Conservation (phyloP, 92 coral and sea anemone genomes). For the Parazoanthus swiftii region DNA sequence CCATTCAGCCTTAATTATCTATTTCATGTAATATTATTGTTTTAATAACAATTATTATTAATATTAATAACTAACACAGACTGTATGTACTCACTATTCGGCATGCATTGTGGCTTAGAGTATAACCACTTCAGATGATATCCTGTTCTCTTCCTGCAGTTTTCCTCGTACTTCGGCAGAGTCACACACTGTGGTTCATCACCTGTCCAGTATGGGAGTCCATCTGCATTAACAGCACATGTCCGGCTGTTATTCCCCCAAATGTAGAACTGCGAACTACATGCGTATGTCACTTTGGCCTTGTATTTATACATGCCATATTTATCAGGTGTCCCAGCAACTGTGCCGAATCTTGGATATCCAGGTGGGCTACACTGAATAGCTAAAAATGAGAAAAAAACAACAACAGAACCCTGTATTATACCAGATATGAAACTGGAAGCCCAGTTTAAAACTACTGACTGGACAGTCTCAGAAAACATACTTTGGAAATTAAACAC, state of each 20-base stretch:
- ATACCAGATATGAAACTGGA: neutral
- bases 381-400: neutral
- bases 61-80: neutral
- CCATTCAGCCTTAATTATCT: too few species aligned
- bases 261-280: slow-evolving; percentile 30
- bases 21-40: too few species aligned
- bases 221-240: slow-evolving; percentile 12
- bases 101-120: neutral
- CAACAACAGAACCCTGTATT: neutral
- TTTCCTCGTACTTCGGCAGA: slow-evolving; percentile 17
- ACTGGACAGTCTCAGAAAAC: neutral
- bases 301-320: slow-evolving; percentile 19
- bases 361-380: neutral
- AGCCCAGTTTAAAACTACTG: neutral
- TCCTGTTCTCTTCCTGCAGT: slow-evolving; percentile 39
- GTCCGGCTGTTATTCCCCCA: slow-evolving; percentile 46
- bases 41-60: neutral
- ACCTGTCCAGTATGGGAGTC: slow-evolving; percentile 48
- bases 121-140: neutral
- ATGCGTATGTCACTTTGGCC: slow-evolving; percentile 2
- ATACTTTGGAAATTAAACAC: too few species aligned
- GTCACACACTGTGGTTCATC: slow-evolving; percentile 46
- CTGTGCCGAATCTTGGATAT: slow-evolving; percentile 1
- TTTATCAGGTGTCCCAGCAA: neutral
- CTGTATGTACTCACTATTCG: slow-evolving; percentile 38